Base-by-base conservation (phyloP, 2,888 invertebrate species). In the Sesia apiformis region DNA sequence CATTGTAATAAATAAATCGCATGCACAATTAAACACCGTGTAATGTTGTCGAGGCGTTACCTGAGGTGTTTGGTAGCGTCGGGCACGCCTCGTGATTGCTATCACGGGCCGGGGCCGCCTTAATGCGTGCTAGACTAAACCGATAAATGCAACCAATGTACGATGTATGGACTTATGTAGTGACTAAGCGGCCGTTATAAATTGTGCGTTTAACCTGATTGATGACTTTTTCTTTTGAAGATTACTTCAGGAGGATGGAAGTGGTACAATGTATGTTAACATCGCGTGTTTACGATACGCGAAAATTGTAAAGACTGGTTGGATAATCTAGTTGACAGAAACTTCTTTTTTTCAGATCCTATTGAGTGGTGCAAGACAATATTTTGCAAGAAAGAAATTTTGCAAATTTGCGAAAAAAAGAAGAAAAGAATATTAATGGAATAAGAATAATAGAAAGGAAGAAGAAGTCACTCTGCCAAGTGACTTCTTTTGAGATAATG, bases 71-170 rank as follows among this genome's bases (percentile, higher is more conserved):
- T 75, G 73, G 81, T 79, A 78, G 78, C 57, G 56, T 41, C 76
- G 70, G 75, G 63, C 64, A 72, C 83, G 81, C 79, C 78, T 80
- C 59, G 62, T 63, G 85, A 86, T 86, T 69, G 66, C 74, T 84
- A 87, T 87, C 85, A 60, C 62, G 57, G 72, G 70, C 76, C 74
- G 79, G 60, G 53, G 55, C 51, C 55, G 56, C 59, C 54, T 55
- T 53, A 55, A 55, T 53, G 53, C 76, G 79, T 77, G 76, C 75
- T 76, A 71, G 70, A 65, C 65, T 65, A 69, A 23, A 69, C 69
- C 67, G 73, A 76, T 80, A 74, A 76, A 78, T 39, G 38, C 38
- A 46, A 50, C 38, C 4, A 50, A 38, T 50, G 50, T 38, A 50
- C 38, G 72, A 75, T 75, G 70, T 75, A 74, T 79, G 77, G 77